A percentile compares a stretch with the other conserved stretches of the same genome.
Conservation (phyloP, 2,888 invertebrate species). For the Agrilus cyanescens region DNA sequence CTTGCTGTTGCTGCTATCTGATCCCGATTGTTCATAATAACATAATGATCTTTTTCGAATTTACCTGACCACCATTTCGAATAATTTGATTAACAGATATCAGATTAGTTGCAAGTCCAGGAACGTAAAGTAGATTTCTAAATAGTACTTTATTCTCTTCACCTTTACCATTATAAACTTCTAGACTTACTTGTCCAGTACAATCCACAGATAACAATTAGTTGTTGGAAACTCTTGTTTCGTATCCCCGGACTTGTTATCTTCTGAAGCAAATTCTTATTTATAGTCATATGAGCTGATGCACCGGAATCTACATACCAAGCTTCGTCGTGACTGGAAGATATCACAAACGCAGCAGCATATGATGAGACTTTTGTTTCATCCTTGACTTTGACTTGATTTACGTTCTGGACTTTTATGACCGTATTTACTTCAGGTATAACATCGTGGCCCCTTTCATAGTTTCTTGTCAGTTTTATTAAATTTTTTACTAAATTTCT, state of each 20-base stretch:
- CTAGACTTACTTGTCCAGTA: constrained; percentile 5
- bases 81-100: constrained; percentile 11
- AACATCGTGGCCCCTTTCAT: no score
- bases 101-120: constrained; percentile 10
- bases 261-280: no score
- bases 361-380: no score
- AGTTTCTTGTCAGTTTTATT: no score
- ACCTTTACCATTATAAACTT: no score
- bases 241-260: not conserved
- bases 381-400: no score
- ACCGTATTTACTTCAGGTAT: no score
- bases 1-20: constrained; percentile 5
- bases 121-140: no score
- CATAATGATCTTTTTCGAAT: constrained; percentile 4
- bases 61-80: constrained; percentile 8
- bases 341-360: not conserved
- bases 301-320: no score
- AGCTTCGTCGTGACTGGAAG: not conserved
- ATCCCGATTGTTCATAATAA: constrained; percentile 4
- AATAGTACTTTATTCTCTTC: no score
- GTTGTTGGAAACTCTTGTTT: not conserved
- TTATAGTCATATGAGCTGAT: not conserved
- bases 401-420: no score
- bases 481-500: no score
- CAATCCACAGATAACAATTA: constrained; percentile 3